These are phyloP conservation scores for Catharus fuscescens DNA, from an alignment of 2,113 vertebrate species.

Conservation along the genomic window DNA sequence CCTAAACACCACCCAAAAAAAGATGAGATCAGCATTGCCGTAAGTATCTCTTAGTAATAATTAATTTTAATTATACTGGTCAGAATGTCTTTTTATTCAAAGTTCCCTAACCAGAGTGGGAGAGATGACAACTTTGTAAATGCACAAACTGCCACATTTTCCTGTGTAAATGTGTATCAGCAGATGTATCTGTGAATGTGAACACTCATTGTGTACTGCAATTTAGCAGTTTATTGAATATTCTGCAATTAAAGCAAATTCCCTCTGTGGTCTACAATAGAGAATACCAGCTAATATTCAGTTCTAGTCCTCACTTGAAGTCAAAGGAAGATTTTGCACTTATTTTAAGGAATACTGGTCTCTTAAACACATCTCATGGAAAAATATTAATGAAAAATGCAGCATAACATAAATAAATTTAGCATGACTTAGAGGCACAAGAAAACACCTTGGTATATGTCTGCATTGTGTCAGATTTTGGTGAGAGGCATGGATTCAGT, in stretches of 20 bases:
- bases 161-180: not conserved
- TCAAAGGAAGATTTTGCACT: not conserved
- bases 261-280: not conserved
- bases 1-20: not conserved
- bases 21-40: not conserved
- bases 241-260: not conserved
- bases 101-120: not conserved
- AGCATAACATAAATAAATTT: not conserved
- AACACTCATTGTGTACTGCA: not conserved
- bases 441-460: not conserved
- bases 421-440: not conserved
- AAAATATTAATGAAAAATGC: not conserved
- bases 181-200: not conserved
- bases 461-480: not conserved
- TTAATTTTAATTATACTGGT: not conserved
- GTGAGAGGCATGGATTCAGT: not conserved
- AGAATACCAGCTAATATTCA: not conserved
- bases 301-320: not conserved
- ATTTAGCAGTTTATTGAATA: not conserved
- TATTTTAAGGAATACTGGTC: not conserved
- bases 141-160: not conserved
- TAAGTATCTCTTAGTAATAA: not conserved
- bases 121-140: not conserved
- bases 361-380: not conserved
- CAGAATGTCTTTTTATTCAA: not conserved